Evolutionary conservation across 2,888 invertebrate species (phyloP).

Genomic region (Anthoptus insignis): DNA sequence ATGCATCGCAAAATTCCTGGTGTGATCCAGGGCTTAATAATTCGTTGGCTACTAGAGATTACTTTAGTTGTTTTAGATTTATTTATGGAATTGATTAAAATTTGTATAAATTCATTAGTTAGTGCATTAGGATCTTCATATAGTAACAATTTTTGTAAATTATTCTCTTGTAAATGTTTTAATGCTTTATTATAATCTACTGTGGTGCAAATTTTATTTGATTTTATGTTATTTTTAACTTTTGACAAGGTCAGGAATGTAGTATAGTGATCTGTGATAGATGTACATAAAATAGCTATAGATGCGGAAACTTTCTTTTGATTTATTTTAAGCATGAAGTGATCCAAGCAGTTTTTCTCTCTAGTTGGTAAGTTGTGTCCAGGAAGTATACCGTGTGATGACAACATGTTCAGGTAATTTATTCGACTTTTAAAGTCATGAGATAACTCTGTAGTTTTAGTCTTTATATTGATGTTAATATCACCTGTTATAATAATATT

Average conservation of each 20-base stretch:
- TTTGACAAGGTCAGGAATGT: background rate
- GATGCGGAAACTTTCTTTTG: constrained; percentile 1
- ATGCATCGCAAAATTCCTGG: constrained; percentile 22
- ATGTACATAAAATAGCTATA: constrained; percentile 16
- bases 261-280: constrained; percentile 17
- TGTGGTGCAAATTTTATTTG: too few species aligned
- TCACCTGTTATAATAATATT: constrained; percentile 50
- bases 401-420: constrained; percentile 11
- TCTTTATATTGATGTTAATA: constrained; percentile 49
- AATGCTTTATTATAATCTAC: constrained; percentile 19
- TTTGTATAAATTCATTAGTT: too few species aligned
- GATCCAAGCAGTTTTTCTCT: constrained; percentile 19
- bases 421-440: constrained; percentile 34
- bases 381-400: constrained; percentile 3
- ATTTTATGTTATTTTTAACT: background rate
- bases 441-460: constrained; percentile 29
- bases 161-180: constrained; percentile 41
- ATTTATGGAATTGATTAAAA: too few species aligned
- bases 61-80: too few species aligned
- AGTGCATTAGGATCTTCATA: background rate
- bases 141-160: background rate
- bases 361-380: constrained; percentile 24
- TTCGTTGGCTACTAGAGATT: background rate
- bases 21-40: constrained; percentile 38
- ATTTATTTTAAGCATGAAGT: constrained; percentile 18